A percentile compares a stretch with the other conserved stretches of the same genome.
Evolutionary conservation across 2,888 invertebrate genomes (phyloP).

Genomic region (Trisateles emortualis): DNA sequence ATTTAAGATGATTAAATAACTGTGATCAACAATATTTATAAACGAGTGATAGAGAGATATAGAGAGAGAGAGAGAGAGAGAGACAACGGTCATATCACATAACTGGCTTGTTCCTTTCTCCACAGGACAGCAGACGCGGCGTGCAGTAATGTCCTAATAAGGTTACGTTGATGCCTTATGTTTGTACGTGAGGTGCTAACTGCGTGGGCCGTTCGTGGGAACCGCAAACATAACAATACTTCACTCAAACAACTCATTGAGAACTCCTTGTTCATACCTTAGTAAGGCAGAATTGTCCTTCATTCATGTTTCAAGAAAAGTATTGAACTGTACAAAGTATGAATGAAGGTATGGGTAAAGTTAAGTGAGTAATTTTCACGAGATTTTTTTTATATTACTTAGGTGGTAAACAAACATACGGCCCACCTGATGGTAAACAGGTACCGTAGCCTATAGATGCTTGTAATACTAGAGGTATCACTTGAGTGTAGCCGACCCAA

Average conservation of each 20-base stretch:
- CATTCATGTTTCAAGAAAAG: slow-evolving; percentile 39
- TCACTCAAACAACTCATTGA: slow-evolving; percentile 51
- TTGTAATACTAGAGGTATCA: no score
- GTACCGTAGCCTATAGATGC: no score
- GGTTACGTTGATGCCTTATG: slow-evolving; percentile 40
- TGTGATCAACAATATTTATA: no score
- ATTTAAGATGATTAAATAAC: no score
- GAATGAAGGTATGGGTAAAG: not conserved
- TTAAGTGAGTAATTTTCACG: no score
- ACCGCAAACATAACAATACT: slow-evolving; percentile 66
- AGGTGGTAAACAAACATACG: no score
- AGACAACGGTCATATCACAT: slow-evolving; percentile 7
- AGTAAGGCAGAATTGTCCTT: slow-evolving; percentile 14
- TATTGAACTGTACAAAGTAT: not conserved
- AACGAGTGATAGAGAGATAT: not conserved
- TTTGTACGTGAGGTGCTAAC: slow-evolving; percentile 66
- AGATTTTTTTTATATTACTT: no score
- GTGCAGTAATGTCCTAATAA: slow-evolving; percentile 44
- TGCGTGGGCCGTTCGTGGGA: slow-evolving; percentile 76
- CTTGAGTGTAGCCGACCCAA: no score
- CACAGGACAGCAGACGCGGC: slow-evolving; percentile 17
- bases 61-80: not conserved
- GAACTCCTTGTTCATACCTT: slow-evolving; percentile 12
- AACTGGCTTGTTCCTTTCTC: not conserved
- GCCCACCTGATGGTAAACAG: no score